Evolutionary conservation across 2,797 vertebrate species (phyloP).

Genomic region (Aldrovandia affinis): DNA sequence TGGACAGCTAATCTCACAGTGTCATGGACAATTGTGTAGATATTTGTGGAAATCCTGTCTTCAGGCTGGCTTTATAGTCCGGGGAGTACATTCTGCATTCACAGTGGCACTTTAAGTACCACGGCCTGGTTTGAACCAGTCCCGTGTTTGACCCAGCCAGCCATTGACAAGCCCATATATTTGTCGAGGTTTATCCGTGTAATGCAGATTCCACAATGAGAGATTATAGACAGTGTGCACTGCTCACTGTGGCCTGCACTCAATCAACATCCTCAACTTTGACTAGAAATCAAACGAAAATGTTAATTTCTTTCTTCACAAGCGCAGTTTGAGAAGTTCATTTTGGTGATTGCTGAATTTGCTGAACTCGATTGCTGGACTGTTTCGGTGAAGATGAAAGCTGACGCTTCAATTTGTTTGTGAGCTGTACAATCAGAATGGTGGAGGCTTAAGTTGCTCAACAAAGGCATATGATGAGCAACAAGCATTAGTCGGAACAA

Average conservation of each 20-base stretch:
- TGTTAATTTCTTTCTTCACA: background rate
- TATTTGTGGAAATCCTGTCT: background rate
- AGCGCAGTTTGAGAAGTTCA: background rate
- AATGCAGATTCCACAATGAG: background rate
- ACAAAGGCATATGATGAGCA: no score
- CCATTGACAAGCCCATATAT: background rate
- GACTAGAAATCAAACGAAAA: background rate
- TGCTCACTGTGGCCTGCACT: background rate
- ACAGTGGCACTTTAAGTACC: background rate
- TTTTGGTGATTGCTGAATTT: background rate
- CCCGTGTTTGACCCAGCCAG: background rate
- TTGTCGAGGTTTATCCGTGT: background rate
- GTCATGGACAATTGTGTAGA: background rate
- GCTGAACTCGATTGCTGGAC: no score
- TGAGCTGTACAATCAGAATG: no score
- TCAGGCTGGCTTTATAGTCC: background rate
- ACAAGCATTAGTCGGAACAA: no score
- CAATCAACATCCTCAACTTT: background rate
- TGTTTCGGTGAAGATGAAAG: no score
- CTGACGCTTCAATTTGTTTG: no score
- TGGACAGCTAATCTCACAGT: background rate
- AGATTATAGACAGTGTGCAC: background rate
- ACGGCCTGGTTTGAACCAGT: background rate
- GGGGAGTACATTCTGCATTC: background rate
- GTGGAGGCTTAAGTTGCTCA: no score